Evolutionary conservation across 2,113 vertebrate genomes (phyloP).

Genomic region (Delphinapterus leucas): DNA sequence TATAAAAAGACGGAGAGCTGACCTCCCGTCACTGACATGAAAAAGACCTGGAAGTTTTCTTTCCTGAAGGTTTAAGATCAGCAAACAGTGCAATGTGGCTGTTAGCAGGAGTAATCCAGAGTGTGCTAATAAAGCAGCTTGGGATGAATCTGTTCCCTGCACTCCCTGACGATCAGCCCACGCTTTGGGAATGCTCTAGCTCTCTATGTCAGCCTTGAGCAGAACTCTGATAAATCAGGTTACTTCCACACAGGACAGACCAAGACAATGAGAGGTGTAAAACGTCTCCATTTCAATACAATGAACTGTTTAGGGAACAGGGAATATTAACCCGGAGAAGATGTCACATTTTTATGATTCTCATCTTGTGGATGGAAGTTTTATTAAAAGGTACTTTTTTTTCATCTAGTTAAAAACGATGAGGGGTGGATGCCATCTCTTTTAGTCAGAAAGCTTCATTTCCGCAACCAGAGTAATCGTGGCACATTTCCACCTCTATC

Average conservation of each 20-base stretch:
- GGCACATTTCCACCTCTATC: not conserved
- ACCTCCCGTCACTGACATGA: not conserved
- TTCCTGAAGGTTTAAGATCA: not conserved
- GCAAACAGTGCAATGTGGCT: not conserved
- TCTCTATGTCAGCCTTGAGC: not conserved
- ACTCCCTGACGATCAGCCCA: not conserved
- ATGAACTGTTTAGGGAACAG: not conserved
- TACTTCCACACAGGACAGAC: not conserved
- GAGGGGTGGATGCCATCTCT: not conserved
- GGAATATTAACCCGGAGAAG: not conserved
- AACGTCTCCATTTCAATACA: not conserved
- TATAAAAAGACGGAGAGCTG: not conserved
- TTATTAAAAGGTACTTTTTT: conserved; percentile 2
- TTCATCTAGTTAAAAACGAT: not conserved
- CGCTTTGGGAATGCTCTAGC: not conserved
- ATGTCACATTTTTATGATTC: not conserved
- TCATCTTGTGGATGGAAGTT: not conserved
- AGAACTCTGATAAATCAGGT: not conserved
- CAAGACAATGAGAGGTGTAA: not conserved
- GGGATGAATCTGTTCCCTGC: not conserved
- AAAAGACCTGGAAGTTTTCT: not conserved
- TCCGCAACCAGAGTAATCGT: not conserved
- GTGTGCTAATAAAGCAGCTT: not conserved
- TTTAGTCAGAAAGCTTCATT: not conserved
- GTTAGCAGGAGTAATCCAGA: not conserved